Conservation (phyloP, 2,113 vertebrate species). For the Seriola quinqueradiata region DNA sequence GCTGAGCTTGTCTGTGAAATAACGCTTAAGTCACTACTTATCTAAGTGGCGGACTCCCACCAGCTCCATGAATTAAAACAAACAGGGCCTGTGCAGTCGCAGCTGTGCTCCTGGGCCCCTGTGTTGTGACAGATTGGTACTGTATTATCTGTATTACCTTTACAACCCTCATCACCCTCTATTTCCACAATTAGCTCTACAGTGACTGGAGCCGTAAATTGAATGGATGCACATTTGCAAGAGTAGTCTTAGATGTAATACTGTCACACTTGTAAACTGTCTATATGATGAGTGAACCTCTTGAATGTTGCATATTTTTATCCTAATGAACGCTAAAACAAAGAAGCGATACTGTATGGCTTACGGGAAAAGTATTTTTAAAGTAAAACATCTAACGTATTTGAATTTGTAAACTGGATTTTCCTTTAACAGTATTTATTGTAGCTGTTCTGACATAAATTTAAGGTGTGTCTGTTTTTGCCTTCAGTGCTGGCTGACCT, state of each 20-base stretch:
- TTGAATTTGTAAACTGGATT: constrained; percentile 1
- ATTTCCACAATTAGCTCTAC: constrained; percentile 19
- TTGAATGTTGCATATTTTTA: not conserved
- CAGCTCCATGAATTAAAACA: not conserved
- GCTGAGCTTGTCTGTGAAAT: too few relatives aligned
- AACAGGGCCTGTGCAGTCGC: not conserved
- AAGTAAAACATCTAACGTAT: not conserved
- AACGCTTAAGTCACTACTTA: too few relatives aligned
- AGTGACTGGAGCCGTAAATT: constrained; percentile 31
- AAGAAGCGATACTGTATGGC: not conserved
- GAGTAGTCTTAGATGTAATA: not conserved
- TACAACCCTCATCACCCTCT: not conserved
- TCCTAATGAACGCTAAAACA: not conserved
- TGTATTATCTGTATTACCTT: not conserved
- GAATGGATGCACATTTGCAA: constrained; percentile 3
- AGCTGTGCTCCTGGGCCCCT: not conserved
- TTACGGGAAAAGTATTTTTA: not conserved
- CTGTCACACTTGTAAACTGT: constrained; percentile 4
- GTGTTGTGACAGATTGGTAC: not conserved
- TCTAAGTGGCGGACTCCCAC: too few relatives aligned
- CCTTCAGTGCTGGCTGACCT: constrained; percentile 90
- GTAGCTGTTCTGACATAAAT: not conserved
- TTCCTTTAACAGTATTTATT: not conserved
- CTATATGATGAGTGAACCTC: not conserved
- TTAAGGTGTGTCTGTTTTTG: constrained; percentile 20